Evolutionary conservation across 2,113 vertebrate species (phyloP).

Genomic region (Dolichallabes microphthalmus): DNA sequence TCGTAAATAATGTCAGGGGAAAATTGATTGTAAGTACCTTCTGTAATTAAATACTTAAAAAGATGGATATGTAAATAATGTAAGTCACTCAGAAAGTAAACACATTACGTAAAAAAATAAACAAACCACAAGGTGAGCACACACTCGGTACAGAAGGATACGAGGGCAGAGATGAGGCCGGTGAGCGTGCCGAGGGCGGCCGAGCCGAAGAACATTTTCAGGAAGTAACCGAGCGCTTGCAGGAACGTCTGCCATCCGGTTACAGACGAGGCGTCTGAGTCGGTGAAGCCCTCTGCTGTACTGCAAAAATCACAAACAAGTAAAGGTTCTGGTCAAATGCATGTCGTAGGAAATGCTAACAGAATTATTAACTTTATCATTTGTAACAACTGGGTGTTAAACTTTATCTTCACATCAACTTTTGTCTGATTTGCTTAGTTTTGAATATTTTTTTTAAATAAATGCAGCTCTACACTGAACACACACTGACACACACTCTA

Average conservation of each 20-base stretch:
- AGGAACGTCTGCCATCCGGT: constrained; percentile 93
- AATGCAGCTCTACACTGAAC: not conserved
- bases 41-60: not conserved
- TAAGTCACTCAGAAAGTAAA: not conserved
- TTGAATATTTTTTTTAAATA: not conserved
- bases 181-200: constrained; percentile 94
- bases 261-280: constrained; percentile 82
- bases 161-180: constrained; percentile 95
- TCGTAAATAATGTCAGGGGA: not conserved
- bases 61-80: not conserved
- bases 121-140: not conserved
- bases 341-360: not conserved
- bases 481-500: not conserved
- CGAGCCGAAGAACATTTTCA: constrained; percentile 98
- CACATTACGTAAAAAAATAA: too few species aligned
- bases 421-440: not conserved
- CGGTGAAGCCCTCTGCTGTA: constrained; percentile 93
- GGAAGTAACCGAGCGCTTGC: constrained; percentile 92
- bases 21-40: not conserved
- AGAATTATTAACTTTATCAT: too few species aligned
- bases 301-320: constrained; percentile 64
- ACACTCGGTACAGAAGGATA: constrained; percentile 77
- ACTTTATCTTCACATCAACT: not conserved
- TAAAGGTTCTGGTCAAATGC: too few species aligned
- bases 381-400: not conserved